Percentiles rank a stretch among this genome's conserved stretches.
phyloP scores from a whole-genome alignment of 2,797 vertebrate genomes.

The Spheniscus humboldti region DNA sequence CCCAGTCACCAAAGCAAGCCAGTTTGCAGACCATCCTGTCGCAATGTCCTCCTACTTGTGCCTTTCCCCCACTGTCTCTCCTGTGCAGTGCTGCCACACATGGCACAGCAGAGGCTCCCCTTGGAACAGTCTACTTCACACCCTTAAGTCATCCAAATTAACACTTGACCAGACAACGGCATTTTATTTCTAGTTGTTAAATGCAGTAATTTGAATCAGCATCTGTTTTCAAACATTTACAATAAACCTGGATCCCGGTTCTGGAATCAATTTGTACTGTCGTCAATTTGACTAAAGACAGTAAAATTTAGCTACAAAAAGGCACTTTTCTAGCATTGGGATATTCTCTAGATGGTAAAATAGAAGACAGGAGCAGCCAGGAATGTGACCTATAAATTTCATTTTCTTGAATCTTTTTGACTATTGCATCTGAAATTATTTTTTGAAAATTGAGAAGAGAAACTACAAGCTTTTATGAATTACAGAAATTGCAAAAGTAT shows the following conservation, averaged over 20 bases:
- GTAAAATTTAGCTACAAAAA: slow-evolving; percentile 1
- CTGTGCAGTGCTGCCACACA: neutral
- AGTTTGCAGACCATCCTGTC: neutral
- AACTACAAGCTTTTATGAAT: neutral
- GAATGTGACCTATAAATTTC: neutral
- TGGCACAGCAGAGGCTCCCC: neutral
- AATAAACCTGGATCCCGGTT: neutral
- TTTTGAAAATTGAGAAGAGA: neutral
- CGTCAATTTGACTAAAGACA: neutral
- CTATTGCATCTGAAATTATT: neutral
- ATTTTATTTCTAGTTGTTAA: slow-evolving; percentile 1
- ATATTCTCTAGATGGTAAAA: neutral
- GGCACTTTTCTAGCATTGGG: neutral
- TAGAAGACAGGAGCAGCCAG: neutral
- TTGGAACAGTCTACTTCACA: neutral
- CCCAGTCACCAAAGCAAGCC: neutral
- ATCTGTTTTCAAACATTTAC: slow-evolving; percentile 19
- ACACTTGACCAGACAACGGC: neutral
- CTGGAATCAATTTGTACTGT: neutral
- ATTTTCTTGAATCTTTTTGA: neutral
- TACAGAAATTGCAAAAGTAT: neutral
- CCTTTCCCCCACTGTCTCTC: neutral
- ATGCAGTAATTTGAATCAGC: neutral
- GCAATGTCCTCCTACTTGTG: fast-evolving
- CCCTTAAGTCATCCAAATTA: neutral